Evolutionary conservation across 2,888 invertebrate genomes (phyloP).

Genomic region (Ctena decussata): DNA sequence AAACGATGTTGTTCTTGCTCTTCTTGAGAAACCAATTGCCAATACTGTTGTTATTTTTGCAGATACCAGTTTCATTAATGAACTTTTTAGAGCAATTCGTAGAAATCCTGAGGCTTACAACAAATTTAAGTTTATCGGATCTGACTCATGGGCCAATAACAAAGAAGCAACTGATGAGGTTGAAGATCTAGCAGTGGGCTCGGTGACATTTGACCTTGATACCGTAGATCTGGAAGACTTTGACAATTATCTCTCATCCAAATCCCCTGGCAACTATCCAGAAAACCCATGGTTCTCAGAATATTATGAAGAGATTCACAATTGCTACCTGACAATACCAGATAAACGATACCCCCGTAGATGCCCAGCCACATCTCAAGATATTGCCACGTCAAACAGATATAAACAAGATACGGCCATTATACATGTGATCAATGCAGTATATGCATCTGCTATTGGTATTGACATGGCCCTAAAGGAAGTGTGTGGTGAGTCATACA

Average conservation of each 20-base stretch:
- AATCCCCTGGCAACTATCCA: constrained; percentile 78
- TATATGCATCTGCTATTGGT: constrained; percentile 82
- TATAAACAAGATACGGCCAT: constrained; percentile 82
- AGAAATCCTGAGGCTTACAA: constrained; percentile 65
- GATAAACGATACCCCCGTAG: constrained; percentile 59
- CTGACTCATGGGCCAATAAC: constrained; percentile 80
- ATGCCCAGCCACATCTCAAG: constrained; percentile 66
- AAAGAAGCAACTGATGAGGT: constrained; percentile 68
- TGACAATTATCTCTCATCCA: constrained; percentile 77
- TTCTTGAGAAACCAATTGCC: constrained; percentile 80
- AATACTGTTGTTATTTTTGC: constrained; percentile 83
- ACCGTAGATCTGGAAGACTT: constrained; percentile 76
- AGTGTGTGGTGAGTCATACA: constrained; percentile 78
- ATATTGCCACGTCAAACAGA: constrained; percentile 63
- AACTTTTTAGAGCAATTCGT: constrained; percentile 76
- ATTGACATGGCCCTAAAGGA: constrained; percentile 76
- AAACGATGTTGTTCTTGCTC: constrained; percentile 70
- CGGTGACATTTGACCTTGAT: constrained; percentile 78
- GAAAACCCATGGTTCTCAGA: constrained; percentile 87
- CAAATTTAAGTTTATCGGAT: constrained; percentile 78
- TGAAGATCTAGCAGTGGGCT: constrained; percentile 66
- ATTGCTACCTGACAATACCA: constrained; percentile 82
- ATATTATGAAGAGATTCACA: constrained; percentile 86
- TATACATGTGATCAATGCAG: constrained; percentile 84
- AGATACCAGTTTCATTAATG: constrained; percentile 71